phyloP scores from a whole-genome alignment of 2,888 invertebrate species.

The Noctua janthina region DNA sequence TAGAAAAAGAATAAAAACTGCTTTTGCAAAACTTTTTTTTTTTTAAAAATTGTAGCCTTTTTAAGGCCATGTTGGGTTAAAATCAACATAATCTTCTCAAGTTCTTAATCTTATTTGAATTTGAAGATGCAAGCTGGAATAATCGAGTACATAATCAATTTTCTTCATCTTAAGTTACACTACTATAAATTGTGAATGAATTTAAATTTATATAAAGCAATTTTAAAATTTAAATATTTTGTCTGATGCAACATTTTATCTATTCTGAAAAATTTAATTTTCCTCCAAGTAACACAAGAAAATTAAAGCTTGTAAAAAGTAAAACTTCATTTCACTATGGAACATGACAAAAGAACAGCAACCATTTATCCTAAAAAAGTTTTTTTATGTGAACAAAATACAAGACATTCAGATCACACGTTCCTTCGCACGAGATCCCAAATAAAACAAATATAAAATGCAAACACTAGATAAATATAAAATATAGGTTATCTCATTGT shows the following conservation, averaged over 20 bases:
- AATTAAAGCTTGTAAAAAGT: background rate
- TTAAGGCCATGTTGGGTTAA: background rate
- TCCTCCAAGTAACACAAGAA: background rate
- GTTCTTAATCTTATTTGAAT: background rate
- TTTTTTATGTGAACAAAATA: background rate
- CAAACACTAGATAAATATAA: conserved; percentile 38
- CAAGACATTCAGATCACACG: conserved; percentile 1
- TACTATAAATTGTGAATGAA: background rate
- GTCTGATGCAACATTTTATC: background rate
- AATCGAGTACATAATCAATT: background rate
- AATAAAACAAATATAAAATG: conserved; percentile 29
- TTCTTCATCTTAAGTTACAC: background rate
- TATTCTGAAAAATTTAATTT: background rate
- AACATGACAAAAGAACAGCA: background rate
- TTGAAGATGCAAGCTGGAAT: background rate
- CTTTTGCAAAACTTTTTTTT: background rate
- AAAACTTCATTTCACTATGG: background rate
- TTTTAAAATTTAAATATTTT: background rate
- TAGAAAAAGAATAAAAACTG: conserved; percentile 33
- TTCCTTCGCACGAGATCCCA: conserved; percentile 12
- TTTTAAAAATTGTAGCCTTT: background rate
- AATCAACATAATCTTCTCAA: background rate
- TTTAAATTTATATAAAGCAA: background rate
- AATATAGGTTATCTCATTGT: conserved; percentile 69
- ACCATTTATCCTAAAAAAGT: too few relatives aligned